Base-by-base conservation (phyloP, 2,113 vertebrate species). In the Piaya cayana region DNA sequence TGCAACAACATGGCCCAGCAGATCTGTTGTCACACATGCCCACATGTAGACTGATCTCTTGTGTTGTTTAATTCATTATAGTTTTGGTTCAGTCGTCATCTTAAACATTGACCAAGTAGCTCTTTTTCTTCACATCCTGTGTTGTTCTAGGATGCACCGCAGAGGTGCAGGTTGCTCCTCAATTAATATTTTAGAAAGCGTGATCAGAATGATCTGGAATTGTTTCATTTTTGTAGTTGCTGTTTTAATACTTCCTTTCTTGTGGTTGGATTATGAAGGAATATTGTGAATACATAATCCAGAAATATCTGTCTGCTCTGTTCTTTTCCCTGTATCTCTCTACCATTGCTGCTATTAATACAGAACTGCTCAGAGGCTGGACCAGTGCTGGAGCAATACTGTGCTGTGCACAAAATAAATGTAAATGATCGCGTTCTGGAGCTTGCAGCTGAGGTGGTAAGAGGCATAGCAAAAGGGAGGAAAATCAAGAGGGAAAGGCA, bases 221-320 rank as follows among this genome's bases (percentile, higher is more conserved):
- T 3, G 42, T 69, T 93, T 81, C 36, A 47, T 80, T 86, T 91
- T 67, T 67, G 32, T 71, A 86, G 69, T 47, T 12, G 5, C 60
- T 71, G 52, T 49, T 92, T 78, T 39, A 77, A 39, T 90, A 11
- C 52, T 90, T 88, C 36, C 36, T 27, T 87, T 87, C 62, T 91
- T 72, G 42, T 86, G 60, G 71, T 5, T 92, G 55, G 52, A 90
- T 78, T 95, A 60, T 60, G 60, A 90, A 88, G 55, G 90, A 74
- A 88, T 91, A 83, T 79, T 81, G 55, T 81, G 85, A 93, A 56
- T 86, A 68, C 23, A 76, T 95, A 42, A 93, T 80, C 69, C 71
- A 94, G 79, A 93, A 94, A 86, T 95, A 95, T 50, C 83, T 83
- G 63, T 82, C 87, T 80, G 83, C 37, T 86, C 62, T 87, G 88